Evolutionary conservation across 2,888 invertebrate species (phyloP).

Genomic region (Cryptocheilus praepositus): DNA sequence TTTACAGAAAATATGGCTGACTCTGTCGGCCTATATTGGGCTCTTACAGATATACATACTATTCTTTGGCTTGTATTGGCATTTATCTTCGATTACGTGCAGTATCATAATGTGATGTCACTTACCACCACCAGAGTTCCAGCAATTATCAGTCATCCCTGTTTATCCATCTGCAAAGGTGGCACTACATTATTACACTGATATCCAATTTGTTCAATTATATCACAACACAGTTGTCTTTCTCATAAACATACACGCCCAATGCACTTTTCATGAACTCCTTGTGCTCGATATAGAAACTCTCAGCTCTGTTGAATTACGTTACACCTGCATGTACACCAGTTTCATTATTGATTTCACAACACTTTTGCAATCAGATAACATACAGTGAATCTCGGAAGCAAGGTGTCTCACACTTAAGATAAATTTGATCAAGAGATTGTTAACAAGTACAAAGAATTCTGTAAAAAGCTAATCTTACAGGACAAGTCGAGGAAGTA

Average conservation of each 20-base stretch:
- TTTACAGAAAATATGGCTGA: no score
- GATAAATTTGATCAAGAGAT: no score
- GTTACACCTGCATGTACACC: slow-evolving; percentile 37
- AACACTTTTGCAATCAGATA: slow-evolving; percentile 40
- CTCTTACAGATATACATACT: no score
- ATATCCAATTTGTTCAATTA: slow-evolving; percentile 55
- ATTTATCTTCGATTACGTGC: background rate
- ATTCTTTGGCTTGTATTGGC: no score
- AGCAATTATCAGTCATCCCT: slow-evolving; percentile 89
- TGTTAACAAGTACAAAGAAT: no score
- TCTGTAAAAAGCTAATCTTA: no score
- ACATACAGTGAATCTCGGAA: slow-evolving; percentile 22
- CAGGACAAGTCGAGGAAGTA: no score
- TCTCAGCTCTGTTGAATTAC: slow-evolving; percentile 35
- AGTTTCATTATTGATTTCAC: slow-evolving; percentile 47
- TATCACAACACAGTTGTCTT: slow-evolving; percentile 61
- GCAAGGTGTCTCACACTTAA: background rate
- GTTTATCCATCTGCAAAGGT: slow-evolving; percentile 72
- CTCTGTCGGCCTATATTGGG: no score
- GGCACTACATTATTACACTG: slow-evolving; percentile 65
- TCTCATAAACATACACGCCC: slow-evolving; percentile 54
- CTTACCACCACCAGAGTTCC: slow-evolving; percentile 86
- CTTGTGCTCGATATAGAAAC: slow-evolving; percentile 40
- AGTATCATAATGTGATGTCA: slow-evolving; percentile 42
- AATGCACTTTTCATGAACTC: slow-evolving; percentile 51